phyloP scores from a whole-genome alignment of 2,113 vertebrate species.

The Anas platyrhynchos region DNA sequence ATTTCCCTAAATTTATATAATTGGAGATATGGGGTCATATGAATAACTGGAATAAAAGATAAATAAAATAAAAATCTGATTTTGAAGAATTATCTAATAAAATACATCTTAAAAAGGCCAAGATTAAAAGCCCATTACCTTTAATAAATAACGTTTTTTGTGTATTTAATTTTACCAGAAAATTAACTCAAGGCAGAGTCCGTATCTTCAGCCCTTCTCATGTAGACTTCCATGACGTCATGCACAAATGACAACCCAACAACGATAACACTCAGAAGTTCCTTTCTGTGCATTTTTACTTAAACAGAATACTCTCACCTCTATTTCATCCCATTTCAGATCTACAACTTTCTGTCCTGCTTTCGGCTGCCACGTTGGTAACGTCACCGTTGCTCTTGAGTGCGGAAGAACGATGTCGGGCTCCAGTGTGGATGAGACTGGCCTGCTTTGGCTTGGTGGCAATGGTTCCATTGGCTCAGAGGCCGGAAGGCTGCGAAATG shows the following conservation, averaged over 20 bases:
- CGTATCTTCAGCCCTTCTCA: not conserved
- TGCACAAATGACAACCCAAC: not conserved
- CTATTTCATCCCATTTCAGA: slow-evolving; percentile 90
- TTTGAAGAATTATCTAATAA: not conserved
- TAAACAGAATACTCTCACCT: slow-evolving; percentile 79
- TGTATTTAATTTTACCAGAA: not conserved
- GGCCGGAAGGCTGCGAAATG: slow-evolving; percentile 35
- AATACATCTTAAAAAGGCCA: not conserved
- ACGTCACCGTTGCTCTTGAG: slow-evolving; percentile 70
- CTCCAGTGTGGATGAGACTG: slow-evolving; percentile 70
- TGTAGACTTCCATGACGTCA: not conserved
- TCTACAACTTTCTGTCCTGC: slow-evolving; percentile 88
- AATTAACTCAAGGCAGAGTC: not conserved
- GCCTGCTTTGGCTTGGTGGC: slow-evolving; percentile 73
- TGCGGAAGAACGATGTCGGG: slow-evolving; percentile 76
- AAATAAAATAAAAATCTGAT: not conserved
- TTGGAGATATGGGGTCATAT: not conserved
- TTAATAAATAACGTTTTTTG: not conserved
- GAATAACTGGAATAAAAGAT: not conserved
- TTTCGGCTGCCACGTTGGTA: slow-evolving; percentile 91
- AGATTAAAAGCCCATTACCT: not conserved
- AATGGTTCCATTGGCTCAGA: slow-evolving; percentile 71
- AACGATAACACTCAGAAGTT: not conserved
- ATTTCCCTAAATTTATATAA: not conserved
- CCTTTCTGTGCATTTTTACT: not conserved